Base-by-base conservation (phyloP, 1,140 invertebrate genomes). In the Whitmania pigra region DNA sequence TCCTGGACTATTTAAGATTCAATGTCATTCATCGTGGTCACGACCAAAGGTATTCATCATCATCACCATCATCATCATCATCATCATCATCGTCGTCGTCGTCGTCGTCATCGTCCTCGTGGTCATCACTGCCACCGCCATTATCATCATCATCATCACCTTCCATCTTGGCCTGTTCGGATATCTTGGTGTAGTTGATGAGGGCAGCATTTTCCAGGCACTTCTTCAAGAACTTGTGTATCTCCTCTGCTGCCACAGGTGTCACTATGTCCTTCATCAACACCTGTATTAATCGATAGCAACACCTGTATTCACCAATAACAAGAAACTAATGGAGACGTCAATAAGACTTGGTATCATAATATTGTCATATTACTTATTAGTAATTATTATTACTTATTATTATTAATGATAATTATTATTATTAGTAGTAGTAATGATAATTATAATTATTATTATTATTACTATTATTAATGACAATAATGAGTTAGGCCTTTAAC, bases 251-350 rank as follows among this genome's bases (percentile, higher is more conserved):
- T 74, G 93, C 89, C 4, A 97, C 94, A 22, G 94, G 93, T 7
- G 94, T 97, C 2, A 93, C 92, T 72, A 95, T 92, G 80, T 99
- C 96, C 81, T 99, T 99, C 95, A 98, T 98, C 72, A 99, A 81
- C 17, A 99, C 87, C 87, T 88, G 72, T 13, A 71, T n/a, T n/a
- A n/a, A n/a, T n/a, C n/a, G n/a, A n/a, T n/a, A n/a, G n/a, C n/a
- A n/a, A n/a, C n/a, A n/a, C n/a, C n/a, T n/a, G n/a, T n/a, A n/a
- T n/a, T n/a, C n/a, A n/a, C n/a, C n/a, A n/a, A n/a, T n/a, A n/a
- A n/a, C n/a, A n/a, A n/a, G n/a, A n/a, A n/a, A n/a, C n/a, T n/a
- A n/a, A n/a, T n/a, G n/a, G n/a, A n/a, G n/a, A n/a, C n/a, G n/a
- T n/a, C n/a, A n/a, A n/a, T n/a, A n/a, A n/a, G n/a, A n/a, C n/a